Evolutionary conservation across 2,113 vertebrate genomes (phyloP).

Genomic region (Lichenostomus cassidix): DNA sequence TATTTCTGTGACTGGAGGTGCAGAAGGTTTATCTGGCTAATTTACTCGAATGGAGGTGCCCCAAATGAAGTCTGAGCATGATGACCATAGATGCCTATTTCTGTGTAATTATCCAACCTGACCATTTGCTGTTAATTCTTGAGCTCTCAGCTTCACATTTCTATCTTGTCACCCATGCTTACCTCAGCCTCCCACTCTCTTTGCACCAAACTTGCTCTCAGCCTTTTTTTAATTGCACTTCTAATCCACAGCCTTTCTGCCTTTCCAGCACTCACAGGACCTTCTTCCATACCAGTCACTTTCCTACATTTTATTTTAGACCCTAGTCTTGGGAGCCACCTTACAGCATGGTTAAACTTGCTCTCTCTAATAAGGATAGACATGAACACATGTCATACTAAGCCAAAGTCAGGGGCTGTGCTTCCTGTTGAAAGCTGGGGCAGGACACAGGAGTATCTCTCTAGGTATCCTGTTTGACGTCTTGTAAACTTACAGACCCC

Average conservation of each 20-base stretch:
- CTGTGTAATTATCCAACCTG: neutral
- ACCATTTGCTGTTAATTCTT: neutral
- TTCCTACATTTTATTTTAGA: neutral
- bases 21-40: neutral
- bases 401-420: neutral
- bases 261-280: neutral
- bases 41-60: neutral
- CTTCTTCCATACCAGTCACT: neutral
- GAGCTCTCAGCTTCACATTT: neutral
- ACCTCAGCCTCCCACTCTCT: neutral
- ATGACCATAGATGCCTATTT: neutral
- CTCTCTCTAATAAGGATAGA: neutral
- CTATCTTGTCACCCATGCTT: neutral
- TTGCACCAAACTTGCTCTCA: neutral
- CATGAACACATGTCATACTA: neutral
- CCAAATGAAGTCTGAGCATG: neutral
- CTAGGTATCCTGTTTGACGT: neutral
- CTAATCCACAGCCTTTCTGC: neutral
- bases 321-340: neutral
- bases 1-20: neutral
- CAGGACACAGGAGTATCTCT: neutral
- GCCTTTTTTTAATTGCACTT: neutral
- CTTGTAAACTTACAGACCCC: neutral
- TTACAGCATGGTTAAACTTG: neutral
- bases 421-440: neutral